A percentile compares a stretch with the other conserved stretches of the same genome.
These are phyloP conservation scores for Phalloptychus januarius DNA, from an alignment of 2,797 vertebrate species.

Conservation along the genomic window DNA sequence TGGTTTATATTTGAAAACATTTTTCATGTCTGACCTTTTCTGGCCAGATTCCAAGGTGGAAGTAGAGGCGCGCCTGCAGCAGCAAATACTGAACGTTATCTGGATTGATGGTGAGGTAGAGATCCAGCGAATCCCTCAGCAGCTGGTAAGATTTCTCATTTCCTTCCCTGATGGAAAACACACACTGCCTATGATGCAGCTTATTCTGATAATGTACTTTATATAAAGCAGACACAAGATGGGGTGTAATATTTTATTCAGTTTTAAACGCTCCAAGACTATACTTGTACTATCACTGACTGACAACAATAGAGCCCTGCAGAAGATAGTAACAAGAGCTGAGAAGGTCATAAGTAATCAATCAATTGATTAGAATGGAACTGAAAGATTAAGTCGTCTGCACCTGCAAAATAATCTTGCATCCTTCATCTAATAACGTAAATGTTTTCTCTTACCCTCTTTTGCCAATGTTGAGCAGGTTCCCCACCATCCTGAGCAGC, in stretches of 20 bases:
- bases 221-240: background rate
- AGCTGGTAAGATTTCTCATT: constrained; percentile 98
- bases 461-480: constrained; percentile 96
- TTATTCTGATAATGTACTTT: background rate
- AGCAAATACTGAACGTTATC: constrained; percentile 97
- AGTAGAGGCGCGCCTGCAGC: constrained; percentile 95
- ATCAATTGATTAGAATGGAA: background rate
- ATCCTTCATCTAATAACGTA: background rate
- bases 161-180: constrained; percentile 84
- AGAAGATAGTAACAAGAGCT: background rate
- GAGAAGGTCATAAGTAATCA: background rate
- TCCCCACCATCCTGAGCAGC: constrained; percentile 96
- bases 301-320: background rate
- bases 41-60: constrained; percentile 98
- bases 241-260: background rate
- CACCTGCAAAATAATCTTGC: background rate
- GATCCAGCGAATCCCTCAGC: constrained; percentile 93
- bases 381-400: background rate
- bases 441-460: constrained; percentile 77
- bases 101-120: constrained; percentile 97
- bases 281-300: background rate
- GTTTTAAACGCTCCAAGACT: background rate
- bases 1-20: background rate
- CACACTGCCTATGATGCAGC: background rate
- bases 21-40: constrained; percentile 88